Evolutionary conservation across 2,888 invertebrate genomes (phyloP).

Genomic region (Biston betularia): DNA sequence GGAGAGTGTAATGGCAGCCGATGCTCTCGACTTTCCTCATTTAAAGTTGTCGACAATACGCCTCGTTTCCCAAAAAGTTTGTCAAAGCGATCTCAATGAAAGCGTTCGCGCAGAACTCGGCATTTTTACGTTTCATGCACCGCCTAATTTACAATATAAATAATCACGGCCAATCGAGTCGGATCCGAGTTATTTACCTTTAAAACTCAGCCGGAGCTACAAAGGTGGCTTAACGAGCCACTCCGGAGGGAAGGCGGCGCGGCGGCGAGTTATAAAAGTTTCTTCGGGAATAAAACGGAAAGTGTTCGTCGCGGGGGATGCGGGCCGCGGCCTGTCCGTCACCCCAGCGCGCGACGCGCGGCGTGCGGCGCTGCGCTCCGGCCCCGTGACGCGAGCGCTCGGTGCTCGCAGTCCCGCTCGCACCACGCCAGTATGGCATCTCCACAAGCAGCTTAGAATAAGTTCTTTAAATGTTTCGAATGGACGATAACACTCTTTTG

Average conservation of each 20-base stretch:
- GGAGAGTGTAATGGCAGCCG: slow-evolving; percentile 13
- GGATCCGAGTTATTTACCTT: slow-evolving; percentile 67
- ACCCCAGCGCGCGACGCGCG: too few relatives aligned
- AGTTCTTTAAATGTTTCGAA: background rate
- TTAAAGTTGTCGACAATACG: slow-evolving; percentile 36
- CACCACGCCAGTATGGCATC: slow-evolving; percentile 35
- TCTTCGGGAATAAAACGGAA: slow-evolving; percentile 57
- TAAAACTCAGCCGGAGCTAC: slow-evolving; percentile 59
- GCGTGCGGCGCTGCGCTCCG: slow-evolving; percentile 48
- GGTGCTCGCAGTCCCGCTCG: slow-evolving; percentile 44
- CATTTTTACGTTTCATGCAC: slow-evolving; percentile 45
- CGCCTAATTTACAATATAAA: slow-evolving; percentile 71
- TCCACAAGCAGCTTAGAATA: background rate
- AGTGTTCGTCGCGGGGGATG: slow-evolving; percentile 53
- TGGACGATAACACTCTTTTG: too few relatives aligned
- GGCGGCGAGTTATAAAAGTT: slow-evolving; percentile 62
- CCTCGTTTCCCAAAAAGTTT: slow-evolving; percentile 40
- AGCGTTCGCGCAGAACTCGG: slow-evolving; percentile 37
- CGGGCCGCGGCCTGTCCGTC: slow-evolving; percentile 48
- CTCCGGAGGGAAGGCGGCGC: slow-evolving; percentile 55
- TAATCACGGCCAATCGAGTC: slow-evolving; percentile 66
- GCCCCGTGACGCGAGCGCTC: slow-evolving; percentile 50
- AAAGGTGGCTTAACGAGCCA: slow-evolving; percentile 72
- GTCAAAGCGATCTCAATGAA: slow-evolving; percentile 34
- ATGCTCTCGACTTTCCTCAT: slow-evolving; percentile 27